Conservation (phyloP, 2,797 vertebrate species). For the Tenualosa thibaudeaui region DNA sequence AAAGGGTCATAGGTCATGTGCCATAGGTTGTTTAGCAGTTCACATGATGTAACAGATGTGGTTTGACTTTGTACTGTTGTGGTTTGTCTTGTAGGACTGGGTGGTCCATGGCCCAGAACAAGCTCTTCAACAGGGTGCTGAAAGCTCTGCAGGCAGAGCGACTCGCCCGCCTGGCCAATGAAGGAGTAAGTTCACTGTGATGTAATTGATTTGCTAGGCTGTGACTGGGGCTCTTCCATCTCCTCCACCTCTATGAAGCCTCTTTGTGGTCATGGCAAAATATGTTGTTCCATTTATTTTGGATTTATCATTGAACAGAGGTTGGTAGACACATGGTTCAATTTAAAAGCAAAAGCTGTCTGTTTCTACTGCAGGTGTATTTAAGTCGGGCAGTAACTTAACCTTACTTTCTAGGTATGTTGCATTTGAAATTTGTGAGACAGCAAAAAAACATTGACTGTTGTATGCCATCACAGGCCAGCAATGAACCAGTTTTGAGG, state of each 20-base stretch:
- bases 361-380: too few species aligned
- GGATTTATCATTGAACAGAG: too few species aligned
- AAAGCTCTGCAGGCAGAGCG: constrained; percentile 93
- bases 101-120: constrained; percentile 94
- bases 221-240: neutral
- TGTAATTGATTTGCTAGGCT: neutral
- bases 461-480: constrained; percentile 71
- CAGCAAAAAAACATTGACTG: neutral
- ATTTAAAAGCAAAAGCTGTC: too few species aligned
- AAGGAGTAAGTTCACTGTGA: constrained; percentile 81
- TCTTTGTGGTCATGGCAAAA: neutral
- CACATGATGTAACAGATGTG: neutral
- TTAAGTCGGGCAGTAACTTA: neutral
- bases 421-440: too few species aligned
- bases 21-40: neutral
- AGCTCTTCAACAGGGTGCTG: constrained; percentile 96
- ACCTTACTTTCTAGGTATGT: neutral
- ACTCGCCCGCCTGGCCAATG: constrained; percentile 90
- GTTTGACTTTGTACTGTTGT: neutral
- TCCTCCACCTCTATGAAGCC: neutral
- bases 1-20: too few species aligned
- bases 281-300: too few species aligned
- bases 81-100: constrained; percentile 77
- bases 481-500: constrained; percentile 91
- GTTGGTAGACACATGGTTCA: too few species aligned